A percentile compares a stretch with the other conserved stretches of the same genome.
Conservation (phyloP, 2,113 vertebrate species). For the Mirza zaza region DNA sequence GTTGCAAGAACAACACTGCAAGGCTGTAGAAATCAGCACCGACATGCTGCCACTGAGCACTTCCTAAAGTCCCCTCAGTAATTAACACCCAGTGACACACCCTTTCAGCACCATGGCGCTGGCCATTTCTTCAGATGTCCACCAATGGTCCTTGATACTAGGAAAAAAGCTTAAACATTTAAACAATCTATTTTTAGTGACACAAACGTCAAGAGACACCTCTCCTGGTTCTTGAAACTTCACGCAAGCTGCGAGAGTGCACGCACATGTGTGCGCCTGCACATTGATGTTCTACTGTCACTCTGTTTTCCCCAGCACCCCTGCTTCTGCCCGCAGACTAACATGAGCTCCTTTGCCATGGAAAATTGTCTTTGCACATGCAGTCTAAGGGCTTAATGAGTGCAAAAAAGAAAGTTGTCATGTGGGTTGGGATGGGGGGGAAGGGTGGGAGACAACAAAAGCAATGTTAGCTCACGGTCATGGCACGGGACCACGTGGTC, state of each 20-base stretch:
- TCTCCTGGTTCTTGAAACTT: not conserved
- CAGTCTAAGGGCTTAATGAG: constrained; percentile 39
- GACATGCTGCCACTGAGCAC: fast-evolving
- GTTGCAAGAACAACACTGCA: fast-evolving
- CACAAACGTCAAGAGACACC: not conserved
- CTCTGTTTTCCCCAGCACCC: not conserved
- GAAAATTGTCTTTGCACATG: not conserved
- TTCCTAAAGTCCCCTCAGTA: not conserved
- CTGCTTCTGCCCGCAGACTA: not conserved
- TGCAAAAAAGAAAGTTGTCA: constrained; percentile 44
- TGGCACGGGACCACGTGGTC: not conserved
- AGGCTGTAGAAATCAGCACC: not conserved
- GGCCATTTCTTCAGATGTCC: not conserved
- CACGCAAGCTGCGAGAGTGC: not conserved
- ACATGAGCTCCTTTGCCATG: not conserved
- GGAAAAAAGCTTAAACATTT: not conserved
- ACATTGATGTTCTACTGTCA: fast-evolving
- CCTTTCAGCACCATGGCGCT: not conserved
- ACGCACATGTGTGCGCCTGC: fast-evolving
- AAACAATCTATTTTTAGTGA: not conserved
- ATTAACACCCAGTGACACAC: fast-evolving
- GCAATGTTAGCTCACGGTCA: not conserved
- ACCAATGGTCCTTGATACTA: too few relatives aligned
- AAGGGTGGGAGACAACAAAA: constrained; percentile 50
- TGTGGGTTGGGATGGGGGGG: constrained; percentile 34